Evolutionary conservation across 2,797 vertebrate species (phyloP).

Genomic region (Epinephelus coioides): DNA sequence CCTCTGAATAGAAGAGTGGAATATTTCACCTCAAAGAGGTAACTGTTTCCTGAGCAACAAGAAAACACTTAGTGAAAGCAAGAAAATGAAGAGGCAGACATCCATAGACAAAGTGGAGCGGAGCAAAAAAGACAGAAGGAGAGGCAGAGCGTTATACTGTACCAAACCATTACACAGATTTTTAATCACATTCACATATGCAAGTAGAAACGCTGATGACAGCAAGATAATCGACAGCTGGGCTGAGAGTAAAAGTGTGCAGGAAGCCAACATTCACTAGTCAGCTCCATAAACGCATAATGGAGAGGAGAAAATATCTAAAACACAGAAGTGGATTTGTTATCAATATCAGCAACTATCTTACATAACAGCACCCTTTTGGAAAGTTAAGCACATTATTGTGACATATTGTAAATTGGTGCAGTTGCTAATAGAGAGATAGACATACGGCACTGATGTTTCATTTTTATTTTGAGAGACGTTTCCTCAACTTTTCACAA

Average conservation of each 20-base stretch:
- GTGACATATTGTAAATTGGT: not conserved
- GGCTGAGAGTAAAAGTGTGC: not conserved
- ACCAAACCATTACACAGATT: slow-evolving; percentile 8
- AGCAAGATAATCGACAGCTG: not conserved
- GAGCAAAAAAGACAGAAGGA: slow-evolving; percentile 20
- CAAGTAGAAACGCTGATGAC: not conserved
- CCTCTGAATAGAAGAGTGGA: slow-evolving; percentile 54
- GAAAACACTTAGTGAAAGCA: slow-evolving; percentile 42
- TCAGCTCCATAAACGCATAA: not conserved
- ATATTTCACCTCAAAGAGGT: slow-evolving; percentile 66
- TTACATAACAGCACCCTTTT: not conserved
- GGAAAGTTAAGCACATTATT: not conserved
- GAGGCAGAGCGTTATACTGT: not conserved
- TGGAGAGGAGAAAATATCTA: slow-evolving; percentile 9
- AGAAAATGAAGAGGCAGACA: slow-evolving; percentile 31
- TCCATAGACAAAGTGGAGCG: slow-evolving; percentile 26
- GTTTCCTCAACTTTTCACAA: slow-evolving; percentile 1
- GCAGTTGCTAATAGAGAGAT: not conserved
- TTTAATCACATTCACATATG: slow-evolving; percentile 28
- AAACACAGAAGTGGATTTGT: slow-evolving; percentile 15
- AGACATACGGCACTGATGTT: not conserved
- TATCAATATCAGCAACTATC: not conserved
- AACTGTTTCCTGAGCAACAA: slow-evolving; percentile 65
- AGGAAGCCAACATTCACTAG: slow-evolving; percentile 13
- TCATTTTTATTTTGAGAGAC: slow-evolving; percentile 2